Evolutionary conservation across 2,113 vertebrate genomes (phyloP).

Genomic region (Lycocorax pyrrhopterus): DNA sequence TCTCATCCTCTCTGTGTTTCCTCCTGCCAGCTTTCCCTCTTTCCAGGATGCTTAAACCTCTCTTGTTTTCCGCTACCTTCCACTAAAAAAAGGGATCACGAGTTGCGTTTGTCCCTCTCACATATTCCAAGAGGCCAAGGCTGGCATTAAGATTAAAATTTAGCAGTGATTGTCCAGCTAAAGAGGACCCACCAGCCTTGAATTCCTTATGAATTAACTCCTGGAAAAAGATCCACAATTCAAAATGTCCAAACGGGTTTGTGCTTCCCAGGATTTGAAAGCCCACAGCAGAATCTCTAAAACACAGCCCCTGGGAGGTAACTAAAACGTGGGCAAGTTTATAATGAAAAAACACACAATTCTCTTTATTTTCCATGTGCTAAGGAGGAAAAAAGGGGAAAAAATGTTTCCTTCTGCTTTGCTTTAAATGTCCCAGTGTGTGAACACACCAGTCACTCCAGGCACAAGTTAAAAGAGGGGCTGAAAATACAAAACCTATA

Average conservation of each 20-base stretch:
- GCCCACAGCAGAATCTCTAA: background rate
- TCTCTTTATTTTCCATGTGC: background rate
- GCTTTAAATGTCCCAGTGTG: background rate
- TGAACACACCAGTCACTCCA: background rate
- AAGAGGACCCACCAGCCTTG: background rate
- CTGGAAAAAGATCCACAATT: background rate
- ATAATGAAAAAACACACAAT: background rate
- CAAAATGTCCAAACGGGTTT: background rate
- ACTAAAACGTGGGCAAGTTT: background rate
- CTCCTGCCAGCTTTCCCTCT: background rate
- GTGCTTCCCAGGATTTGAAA: background rate
- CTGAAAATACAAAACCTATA: background rate
- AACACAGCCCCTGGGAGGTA: background rate
- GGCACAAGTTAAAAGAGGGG: background rate
- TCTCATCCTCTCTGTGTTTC: background rate
- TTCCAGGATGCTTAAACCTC: background rate
- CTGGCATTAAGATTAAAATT: background rate
- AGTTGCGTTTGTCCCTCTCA: background rate
- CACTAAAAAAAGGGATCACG: background rate
- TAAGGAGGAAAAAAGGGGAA: background rate
- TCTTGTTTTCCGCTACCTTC: background rate
- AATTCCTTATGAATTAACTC: background rate
- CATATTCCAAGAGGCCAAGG: background rate
- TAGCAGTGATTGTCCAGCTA: background rate
- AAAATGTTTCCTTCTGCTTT: background rate